These are phyloP conservation scores for Tympanoctomys barrerae DNA, from an alignment of 2,797 vertebrate genomes.

Conservation along the genomic window DNA sequence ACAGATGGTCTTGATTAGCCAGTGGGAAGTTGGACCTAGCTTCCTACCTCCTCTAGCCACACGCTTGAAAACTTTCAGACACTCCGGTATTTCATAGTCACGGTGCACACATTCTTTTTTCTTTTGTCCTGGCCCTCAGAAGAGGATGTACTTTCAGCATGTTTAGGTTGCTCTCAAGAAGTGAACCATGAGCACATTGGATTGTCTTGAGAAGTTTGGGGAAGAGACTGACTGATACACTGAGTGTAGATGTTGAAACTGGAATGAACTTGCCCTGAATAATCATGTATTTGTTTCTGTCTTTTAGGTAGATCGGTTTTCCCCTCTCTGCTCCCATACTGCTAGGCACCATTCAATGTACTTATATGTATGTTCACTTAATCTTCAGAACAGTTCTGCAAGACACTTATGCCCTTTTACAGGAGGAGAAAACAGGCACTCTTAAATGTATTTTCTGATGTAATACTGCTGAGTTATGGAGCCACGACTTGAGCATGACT, in stretches of 20 bases:
- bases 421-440: neutral
- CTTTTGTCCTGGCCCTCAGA: neutral
- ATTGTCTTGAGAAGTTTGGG: constrained; percentile 1
- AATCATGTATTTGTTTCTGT: neutral
- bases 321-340: neutral
- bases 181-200: neutral
- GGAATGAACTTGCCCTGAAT: neutral
- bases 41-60: neutral
- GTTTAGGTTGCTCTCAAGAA: neutral
- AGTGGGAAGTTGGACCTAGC: neutral
- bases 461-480: constrained; percentile 20
- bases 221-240: neutral
- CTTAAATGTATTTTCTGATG: constrained; percentile 21
- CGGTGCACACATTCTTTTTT: neutral
- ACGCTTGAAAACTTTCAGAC: constrained; percentile 5
- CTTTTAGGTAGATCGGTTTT: constrained; percentile 12
- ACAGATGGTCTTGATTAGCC: neutral
- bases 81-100: neutral
- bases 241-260: neutral
- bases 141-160: neutral
- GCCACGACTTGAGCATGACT: constrained; percentile 16
- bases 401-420: constrained; percentile 11
- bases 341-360: neutral
- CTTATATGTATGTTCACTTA: neutral
- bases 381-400: constrained; percentile 46